Conservation (phyloP, 2,113 vertebrate species). For the Malurus melanocephalus region DNA sequence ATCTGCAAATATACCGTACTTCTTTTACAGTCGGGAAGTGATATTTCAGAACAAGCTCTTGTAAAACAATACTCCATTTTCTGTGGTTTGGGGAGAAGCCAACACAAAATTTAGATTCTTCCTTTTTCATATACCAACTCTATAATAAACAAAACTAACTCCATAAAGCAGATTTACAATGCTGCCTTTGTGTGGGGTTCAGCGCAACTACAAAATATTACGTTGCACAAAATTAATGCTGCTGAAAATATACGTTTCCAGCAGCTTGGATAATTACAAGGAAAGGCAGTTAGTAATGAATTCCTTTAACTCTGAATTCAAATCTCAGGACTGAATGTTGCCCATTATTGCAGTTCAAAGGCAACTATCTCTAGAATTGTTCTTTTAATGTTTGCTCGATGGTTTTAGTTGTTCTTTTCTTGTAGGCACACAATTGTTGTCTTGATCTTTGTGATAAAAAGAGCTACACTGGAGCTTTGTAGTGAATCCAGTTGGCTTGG, state of each 20-base stretch:
- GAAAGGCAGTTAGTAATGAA: slow-evolving; percentile 69
- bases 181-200: slow-evolving; percentile 49
- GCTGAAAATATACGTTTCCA: slow-evolving; percentile 60
- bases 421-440: slow-evolving; percentile 79
- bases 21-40: slow-evolving; percentile 47
- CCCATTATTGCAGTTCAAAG: slow-evolving; percentile 78
- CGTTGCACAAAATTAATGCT: slow-evolving; percentile 59
- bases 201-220: slow-evolving; percentile 63
- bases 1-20: neutral
- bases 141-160: slow-evolving; percentile 62
- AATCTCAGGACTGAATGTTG: slow-evolving; percentile 70
- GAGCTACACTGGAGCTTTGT: slow-evolving; percentile 73
- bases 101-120: slow-evolving; percentile 66
- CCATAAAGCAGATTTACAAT: slow-evolving; percentile 59
- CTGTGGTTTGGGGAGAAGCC: slow-evolving; percentile 58
- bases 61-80: slow-evolving; percentile 65
- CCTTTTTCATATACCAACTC: slow-evolving; percentile 46
- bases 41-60: slow-evolving; percentile 59
- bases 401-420: slow-evolving; percentile 80
- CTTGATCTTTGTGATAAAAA: slow-evolving; percentile 81
- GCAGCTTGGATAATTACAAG: slow-evolving; percentile 63
- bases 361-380: slow-evolving; percentile 79
- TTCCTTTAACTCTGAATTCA: slow-evolving; percentile 73
- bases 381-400: slow-evolving; percentile 77
- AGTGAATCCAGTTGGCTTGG: slow-evolving; percentile 77